Conservation (phyloP, 2,113 vertebrate species). For the Cheilinus undulatus region DNA sequence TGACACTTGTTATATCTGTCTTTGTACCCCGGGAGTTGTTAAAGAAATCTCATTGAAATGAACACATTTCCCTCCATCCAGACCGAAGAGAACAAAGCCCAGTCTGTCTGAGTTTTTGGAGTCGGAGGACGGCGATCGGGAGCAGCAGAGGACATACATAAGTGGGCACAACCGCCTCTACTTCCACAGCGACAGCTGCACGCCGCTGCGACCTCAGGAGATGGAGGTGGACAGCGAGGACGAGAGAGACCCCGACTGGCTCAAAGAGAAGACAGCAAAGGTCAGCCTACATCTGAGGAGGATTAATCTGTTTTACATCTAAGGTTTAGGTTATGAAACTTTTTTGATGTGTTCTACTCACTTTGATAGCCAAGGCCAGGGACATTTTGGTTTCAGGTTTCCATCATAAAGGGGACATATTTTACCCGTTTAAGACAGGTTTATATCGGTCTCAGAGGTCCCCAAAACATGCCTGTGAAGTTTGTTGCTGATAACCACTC, state of each 20-base stretch:
- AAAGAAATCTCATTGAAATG: too few relatives aligned
- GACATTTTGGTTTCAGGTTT: too few relatives aligned
- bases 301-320: neutral
- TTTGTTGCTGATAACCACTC: too few relatives aligned
- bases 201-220: slow-evolving; percentile 94
- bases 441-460: too few relatives aligned
- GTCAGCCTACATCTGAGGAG: slow-evolving; percentile 62
- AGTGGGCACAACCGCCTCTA: slow-evolving; percentile 97
- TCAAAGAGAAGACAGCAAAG: slow-evolving; percentile 95
- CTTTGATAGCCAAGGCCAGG: too few relatives aligned
- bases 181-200: slow-evolving; percentile 97
- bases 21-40: neutral
- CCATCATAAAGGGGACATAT: too few relatives aligned
- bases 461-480: too few relatives aligned
- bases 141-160: slow-evolving; percentile 92
- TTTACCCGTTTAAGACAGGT: too few relatives aligned
- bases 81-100: slow-evolving; percentile 93
- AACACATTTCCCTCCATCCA: slow-evolving; percentile 39
- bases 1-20: too few relatives aligned
- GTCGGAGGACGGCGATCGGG: slow-evolving; percentile 93
- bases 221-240: slow-evolving; percentile 99
- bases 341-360: too few relatives aligned
- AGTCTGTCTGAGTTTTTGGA: slow-evolving; percentile 98
- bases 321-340: neutral
- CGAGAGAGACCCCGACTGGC: slow-evolving; percentile 96